Base-by-base conservation (phyloP, 1,140 invertebrate genomes). In the Heliothis subflexa region DNA sequence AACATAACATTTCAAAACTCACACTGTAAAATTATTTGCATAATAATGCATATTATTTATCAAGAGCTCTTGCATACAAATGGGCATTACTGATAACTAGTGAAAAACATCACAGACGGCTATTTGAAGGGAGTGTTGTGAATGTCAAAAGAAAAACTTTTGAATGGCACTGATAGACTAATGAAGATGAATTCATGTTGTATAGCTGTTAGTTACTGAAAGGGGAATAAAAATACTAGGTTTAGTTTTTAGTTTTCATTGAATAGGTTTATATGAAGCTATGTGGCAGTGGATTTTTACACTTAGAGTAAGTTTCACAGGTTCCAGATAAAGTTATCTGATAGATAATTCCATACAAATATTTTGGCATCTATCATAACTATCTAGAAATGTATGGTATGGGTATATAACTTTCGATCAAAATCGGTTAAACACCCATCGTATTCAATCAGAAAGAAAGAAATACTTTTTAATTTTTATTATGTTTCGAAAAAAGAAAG, bases 131-230 rank as follows among this genome's bases (percentile, higher is more conserved):
- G 12, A 40, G 59, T 33, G 21, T 61, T 61, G 18, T 62, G 25
- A 25, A 40, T n/a, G 14, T 62, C 59, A 62, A 62, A 25, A 62
- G 59, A 62, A 28, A 40, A n/a, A 25, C 18, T 12, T 61, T 45
- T 45, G 14, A 16, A 45, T 16, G 3, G 4, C 25, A 18, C 7
- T 16, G n/a, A 45, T 64, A 18, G 33, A 18, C n/a, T 45, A 64
- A 64, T 64, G 61, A 64, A 40, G 61, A 64, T 45, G n/a, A 64
- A 45, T 64, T 14, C 33, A 25, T 40, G 25, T 62, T 40, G 13
- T 33, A 33, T 61, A 5, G 11, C 33, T 5, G 3, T 1, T 14
- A 10, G 13, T 25, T 28, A 3, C 5, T 62, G 59, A 62, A 62
- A n/a, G 14, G 59, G 28, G 59, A 5, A 40, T n/a, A 21, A 55